Evolutionary conservation across 1,140 invertebrate genomes (phyloP).

Genomic region (Drosophila lini): DNA sequence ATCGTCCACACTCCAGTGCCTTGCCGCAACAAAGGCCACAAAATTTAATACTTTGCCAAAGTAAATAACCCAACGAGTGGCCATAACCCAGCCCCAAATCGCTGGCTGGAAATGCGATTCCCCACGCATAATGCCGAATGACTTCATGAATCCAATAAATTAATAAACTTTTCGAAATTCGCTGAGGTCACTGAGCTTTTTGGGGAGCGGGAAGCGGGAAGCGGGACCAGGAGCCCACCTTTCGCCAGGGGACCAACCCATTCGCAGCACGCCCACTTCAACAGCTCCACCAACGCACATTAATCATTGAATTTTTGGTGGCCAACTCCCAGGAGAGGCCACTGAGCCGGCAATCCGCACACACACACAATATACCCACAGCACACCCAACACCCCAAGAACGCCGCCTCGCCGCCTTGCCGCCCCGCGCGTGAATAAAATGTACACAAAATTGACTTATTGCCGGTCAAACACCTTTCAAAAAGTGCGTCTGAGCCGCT

Average conservation of each 20-base stretch:
- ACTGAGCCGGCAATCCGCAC: conserved; percentile 31
- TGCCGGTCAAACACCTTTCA: conserved; percentile 81
- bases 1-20: conserved; percentile 24
- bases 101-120: conserved; percentile 63
- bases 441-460: conserved; percentile 82
- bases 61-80: conserved; percentile 46
- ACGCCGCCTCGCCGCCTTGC: conserved; percentile 8
- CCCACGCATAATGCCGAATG: conserved; percentile 75
- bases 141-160: conserved; percentile 82
- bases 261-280: conserved; percentile 68
- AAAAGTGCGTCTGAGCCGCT: conserved; percentile 56
- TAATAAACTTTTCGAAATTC: conserved; percentile 81
- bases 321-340: conserved; percentile 71
- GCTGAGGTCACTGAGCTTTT: conserved; percentile 75
- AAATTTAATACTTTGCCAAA: conserved; percentile 73
- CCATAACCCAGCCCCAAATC: conserved; percentile 46
- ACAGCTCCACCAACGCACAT: conserved; percentile 70
- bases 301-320: conserved; percentile 82
- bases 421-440: conserved; percentile 65
- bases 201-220: conserved; percentile 13
- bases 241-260: conserved; percentile 57
- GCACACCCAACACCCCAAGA: conserved; percentile 6
- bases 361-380: conserved; percentile 11
- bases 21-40: conserved; percentile 50
- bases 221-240: conserved; percentile 24